Evolutionary conservation across 2,113 vertebrate genomes (phyloP), one percentile per base, ranked within the genome.

Genomic region (Petaurus breviceps): DNA sequence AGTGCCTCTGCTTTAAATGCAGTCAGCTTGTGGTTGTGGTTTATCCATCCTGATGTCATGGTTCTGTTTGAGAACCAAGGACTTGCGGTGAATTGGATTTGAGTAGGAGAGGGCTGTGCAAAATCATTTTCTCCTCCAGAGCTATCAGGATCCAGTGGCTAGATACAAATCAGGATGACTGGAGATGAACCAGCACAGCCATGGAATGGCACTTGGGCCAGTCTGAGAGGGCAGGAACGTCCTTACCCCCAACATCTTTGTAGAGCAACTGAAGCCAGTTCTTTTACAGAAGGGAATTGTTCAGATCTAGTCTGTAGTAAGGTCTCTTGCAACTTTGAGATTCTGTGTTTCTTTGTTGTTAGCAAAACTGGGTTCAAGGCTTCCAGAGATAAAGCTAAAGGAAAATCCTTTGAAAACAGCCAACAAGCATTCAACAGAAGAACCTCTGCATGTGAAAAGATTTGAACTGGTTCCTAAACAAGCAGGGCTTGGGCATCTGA

Each of bases 1-100:
- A 28, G 28, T 61, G 3, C 28, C 57, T 31, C 57, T 61, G 8
- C 46, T 96, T 95, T 96, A 92, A 77, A 55, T 84, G 96, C 50
- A 51, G 94, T 57, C 91, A 22, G 14, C 22, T 51, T 51, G 52
- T 52, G 16, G 16, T 22, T 52, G 52, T 52, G 52, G 16, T 22
- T 52, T 52, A 1, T 52, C 51, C 51, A 2, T 52, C 16, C 47
- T 49, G 47, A 49, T 49, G 47, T 49, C 47, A 49, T 49, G 47
- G 47, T 49, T 4, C 47, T 49, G 2, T 49, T 49, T 49, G 47
- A 49, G 47, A 49, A 49, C 47, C 47, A 49, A 49, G 47, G 47
- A 52, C 52, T 52, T 52, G 52, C 16, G 19, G 52, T 52, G 52
- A 52, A 52, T 52, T 52, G 16, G 52, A 52, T 52, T 52, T 22